These are phyloP conservation scores for Aramus guarauna DNA, from an alignment of 2,113 vertebrate genomes.

Conservation along the genomic window DNA sequence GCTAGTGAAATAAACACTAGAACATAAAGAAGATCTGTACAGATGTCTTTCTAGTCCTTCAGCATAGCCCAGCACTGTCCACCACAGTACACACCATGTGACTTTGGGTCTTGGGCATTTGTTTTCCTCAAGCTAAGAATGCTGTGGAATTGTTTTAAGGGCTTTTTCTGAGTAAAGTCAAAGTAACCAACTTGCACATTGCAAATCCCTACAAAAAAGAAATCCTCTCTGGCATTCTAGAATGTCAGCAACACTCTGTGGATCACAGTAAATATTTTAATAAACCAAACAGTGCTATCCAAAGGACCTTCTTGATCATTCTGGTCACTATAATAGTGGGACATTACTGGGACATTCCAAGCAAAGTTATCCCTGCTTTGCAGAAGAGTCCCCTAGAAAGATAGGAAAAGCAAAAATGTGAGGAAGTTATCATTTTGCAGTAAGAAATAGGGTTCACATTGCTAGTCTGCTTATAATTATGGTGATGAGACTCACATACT, in stretches of 20 bases:
- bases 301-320: neutral
- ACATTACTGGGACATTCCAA: neutral
- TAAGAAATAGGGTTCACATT: neutral
- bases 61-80: neutral
- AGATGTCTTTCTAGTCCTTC: neutral
- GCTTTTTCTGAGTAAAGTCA: neutral
- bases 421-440: neutral
- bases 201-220: neutral
- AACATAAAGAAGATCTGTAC: neutral
- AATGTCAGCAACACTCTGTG: neutral
- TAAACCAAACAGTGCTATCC: neutral
- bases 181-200: neutral
- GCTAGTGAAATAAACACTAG: slow-evolving; percentile 54
- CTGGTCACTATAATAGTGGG: neutral
- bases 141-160: neutral
- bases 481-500: neutral
- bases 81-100: neutral
- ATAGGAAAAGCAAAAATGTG: neutral
- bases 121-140: neutral
- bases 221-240: neutral
- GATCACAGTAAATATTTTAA: neutral
- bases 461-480: neutral
- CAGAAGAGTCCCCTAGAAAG: neutral
- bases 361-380: neutral
- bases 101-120: neutral